Percentiles rank a stretch among this genome's conserved stretches.
Evolutionary conservation across 2,113 vertebrate genomes (phyloP).

Genomic region (Lethenteron reissneri): DNA sequence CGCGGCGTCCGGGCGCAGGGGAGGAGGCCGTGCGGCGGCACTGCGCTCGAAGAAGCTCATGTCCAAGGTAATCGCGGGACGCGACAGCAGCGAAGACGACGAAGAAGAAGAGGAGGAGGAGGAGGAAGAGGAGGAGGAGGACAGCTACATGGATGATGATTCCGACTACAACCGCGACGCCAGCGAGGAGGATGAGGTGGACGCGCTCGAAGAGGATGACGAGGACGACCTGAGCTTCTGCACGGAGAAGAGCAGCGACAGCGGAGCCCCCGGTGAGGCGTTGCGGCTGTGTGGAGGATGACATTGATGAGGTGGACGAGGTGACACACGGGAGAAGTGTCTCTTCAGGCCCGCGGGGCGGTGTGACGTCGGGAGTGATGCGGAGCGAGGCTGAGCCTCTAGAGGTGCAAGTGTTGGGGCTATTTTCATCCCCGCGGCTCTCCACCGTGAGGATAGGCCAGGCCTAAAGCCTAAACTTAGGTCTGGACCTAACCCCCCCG

Average conservation of each 20-base stretch:
- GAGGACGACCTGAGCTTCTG: neutral
- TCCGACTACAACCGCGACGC: neutral
- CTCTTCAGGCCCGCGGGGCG: neutral
- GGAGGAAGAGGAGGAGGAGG: neutral
- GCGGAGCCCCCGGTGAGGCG: no score
- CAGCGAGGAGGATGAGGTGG: neutral
- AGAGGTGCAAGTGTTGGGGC: no score
- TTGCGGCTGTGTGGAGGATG: neutral
- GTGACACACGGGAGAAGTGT: neutral
- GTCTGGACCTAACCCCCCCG: no score
- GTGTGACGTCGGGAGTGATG: no score
- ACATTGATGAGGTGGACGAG: neutral
- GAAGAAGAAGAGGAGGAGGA: neutral
- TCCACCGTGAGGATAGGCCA: no score
- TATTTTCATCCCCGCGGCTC: no score
- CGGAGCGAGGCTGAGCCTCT: no score
- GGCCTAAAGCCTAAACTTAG: no score
- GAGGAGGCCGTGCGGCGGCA: conserved; percentile 2
- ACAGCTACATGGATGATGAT: neutral
- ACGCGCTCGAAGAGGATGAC: neutral
- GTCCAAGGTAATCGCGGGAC: neutral
- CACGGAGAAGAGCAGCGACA: no score
- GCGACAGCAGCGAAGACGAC: conserved; percentile 5
- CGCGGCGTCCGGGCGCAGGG: neutral
- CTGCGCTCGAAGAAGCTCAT: conserved; percentile 4